Conservation (phyloP, 2,797 vertebrate genomes). For the Emys orbicularis region DNA sequence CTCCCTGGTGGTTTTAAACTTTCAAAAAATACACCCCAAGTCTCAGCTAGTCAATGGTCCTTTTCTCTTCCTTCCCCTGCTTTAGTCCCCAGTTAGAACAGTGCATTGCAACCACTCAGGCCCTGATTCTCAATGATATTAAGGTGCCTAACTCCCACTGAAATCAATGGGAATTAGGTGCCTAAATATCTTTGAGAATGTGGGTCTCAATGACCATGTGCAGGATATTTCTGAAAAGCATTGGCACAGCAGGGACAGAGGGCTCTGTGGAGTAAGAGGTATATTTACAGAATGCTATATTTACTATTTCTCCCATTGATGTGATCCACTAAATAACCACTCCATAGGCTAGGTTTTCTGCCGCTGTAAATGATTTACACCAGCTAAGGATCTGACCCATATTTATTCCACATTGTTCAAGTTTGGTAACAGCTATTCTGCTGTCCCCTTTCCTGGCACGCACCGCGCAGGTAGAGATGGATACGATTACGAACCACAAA, state of each 20-base stretch:
- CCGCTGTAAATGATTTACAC: not conserved
- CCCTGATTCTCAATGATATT: not conserved
- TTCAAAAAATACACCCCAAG: conserved; percentile 41
- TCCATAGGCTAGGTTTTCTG: not conserved
- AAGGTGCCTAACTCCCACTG: not conserved
- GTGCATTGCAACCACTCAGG: not conserved
- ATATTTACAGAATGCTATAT: not conserved
- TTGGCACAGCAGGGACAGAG: not conserved
- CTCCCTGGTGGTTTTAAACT: not conserved
- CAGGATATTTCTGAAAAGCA: conserved; percentile 4
- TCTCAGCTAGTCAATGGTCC: not conserved
- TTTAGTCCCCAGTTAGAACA: not conserved
- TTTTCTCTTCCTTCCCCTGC: not conserved
- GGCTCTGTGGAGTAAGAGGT: not conserved
- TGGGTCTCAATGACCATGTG: not conserved
- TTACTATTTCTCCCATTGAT: not conserved
- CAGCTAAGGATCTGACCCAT: not conserved
- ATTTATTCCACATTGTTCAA: conserved; percentile 3
- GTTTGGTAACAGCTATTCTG: conserved; percentile 19
- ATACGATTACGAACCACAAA: conserved; percentile 14
- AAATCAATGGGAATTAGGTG: too few relatives aligned
- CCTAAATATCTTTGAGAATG: not conserved
- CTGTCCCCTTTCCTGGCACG: conserved; percentile 12
- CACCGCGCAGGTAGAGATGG: conserved; percentile 24
- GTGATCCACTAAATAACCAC: not conserved